A percentile compares a stretch with the other conserved stretches of the same genome.
phyloP scores from a whole-genome alignment of 1,140 invertebrate genomes.

The Leptinotarsa undecemlineata region DNA sequence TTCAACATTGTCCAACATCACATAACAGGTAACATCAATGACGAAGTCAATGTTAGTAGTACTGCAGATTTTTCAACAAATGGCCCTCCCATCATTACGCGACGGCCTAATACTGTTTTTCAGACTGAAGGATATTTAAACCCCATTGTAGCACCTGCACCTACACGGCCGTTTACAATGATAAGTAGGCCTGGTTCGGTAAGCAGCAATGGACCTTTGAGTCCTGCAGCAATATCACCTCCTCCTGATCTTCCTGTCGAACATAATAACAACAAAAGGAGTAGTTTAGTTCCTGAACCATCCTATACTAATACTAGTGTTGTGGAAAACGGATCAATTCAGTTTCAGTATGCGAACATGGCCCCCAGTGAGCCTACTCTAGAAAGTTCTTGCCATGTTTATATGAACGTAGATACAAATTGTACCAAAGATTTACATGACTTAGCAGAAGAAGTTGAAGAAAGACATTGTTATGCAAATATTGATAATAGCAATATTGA shows the following conservation, averaged over 20 bases:
- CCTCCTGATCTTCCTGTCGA: slow-evolving; percentile 47
- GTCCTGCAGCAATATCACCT: slow-evolving; percentile 44
- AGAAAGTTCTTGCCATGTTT: slow-evolving; percentile 60
- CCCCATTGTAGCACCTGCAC: slow-evolving; percentile 36
- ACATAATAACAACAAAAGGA: slow-evolving; percentile 55
- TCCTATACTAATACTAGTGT: slow-evolving; percentile 45
- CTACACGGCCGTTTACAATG: background rate
- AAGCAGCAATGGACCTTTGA: slow-evolving; percentile 49
- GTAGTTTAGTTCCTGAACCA: slow-evolving; percentile 41
- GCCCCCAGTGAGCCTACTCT: slow-evolving; percentile 52
- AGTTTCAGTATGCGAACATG: slow-evolving; percentile 56
- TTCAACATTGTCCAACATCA: slow-evolving; percentile 88
- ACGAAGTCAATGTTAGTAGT: slow-evolving; percentile 26
- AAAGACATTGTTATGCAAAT: slow-evolving; percentile 67
- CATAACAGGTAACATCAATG: slow-evolving; percentile 58
- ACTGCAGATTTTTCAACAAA: slow-evolving; percentile 45
- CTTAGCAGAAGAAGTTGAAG: slow-evolving; percentile 43
- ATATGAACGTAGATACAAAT: slow-evolving; percentile 68
- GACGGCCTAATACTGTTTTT: slow-evolving; percentile 2
- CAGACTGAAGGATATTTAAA: slow-evolving; percentile 48
- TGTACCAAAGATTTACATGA: slow-evolving; percentile 30
- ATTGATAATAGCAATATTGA: slow-evolving; percentile 65
- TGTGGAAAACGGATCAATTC: slow-evolving; percentile 36
- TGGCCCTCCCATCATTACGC: slow-evolving; percentile 32
- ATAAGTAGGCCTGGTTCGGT: slow-evolving; percentile 43